Conservation (phyloP, 1,140 invertebrate genomes). For the Orius insidiosus region DNA sequence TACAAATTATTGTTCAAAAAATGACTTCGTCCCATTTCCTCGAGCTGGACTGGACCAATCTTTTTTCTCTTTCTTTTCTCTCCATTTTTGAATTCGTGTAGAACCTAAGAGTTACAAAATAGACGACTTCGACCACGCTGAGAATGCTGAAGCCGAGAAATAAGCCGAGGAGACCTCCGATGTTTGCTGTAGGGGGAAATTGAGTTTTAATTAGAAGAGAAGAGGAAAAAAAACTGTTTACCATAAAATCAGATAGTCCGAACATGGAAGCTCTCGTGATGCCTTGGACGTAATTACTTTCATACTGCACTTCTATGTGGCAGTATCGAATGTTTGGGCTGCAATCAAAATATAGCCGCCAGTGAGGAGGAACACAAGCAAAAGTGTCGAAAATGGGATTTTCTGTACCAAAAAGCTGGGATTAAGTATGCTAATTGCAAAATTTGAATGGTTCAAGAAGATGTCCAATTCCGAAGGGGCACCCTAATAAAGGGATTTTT, state of each 20-base stretch:
- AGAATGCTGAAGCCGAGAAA: slow-evolving; percentile 42
- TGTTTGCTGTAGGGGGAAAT: slow-evolving; percentile 34
- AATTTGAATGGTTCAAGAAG: no score
- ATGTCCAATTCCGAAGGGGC: no score
- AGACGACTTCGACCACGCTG: slow-evolving; percentile 35
- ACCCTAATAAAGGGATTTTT: no score
- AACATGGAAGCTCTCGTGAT: slow-evolving; percentile 18
- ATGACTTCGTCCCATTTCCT: no score
- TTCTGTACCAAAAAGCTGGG: no score
- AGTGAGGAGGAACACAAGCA: no score
- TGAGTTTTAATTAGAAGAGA: slow-evolving; percentile 4
- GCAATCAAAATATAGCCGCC: no score
- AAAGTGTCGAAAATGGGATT: no score
- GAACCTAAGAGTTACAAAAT: slow-evolving; percentile 31
- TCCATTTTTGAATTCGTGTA: background rate
- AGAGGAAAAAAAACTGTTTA: slow-evolving; percentile 18
- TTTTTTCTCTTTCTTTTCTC: no score
- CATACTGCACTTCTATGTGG: background rate
- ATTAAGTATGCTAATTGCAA: no score
- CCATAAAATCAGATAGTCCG: slow-evolving; percentile 29
- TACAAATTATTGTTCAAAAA: no score
- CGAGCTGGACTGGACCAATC: no score
- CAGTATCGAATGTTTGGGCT: background rate
- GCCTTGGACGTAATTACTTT: background rate
- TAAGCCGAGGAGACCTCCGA: slow-evolving; percentile 40